Conservation (phyloP, 2,888 invertebrate genomes). For the Tethea ocularis region DNA sequence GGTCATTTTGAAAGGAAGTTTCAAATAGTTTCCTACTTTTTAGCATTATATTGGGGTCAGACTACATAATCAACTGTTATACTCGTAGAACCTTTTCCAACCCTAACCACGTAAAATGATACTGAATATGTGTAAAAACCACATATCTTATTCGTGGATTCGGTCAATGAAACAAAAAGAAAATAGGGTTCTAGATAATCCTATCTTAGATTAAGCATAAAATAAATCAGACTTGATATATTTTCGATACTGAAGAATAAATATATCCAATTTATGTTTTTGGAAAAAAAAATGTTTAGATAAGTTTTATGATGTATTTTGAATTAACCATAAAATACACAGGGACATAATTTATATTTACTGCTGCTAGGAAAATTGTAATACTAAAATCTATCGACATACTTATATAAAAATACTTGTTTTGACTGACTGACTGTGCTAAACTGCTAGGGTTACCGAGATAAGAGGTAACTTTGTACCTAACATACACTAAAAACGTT, state of each 20-base stretch:
- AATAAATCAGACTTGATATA: neutral
- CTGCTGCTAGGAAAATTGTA: no score
- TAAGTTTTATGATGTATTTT: no score
- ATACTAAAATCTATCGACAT: no score
- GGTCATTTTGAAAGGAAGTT: neutral
- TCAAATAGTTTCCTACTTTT: conserved; percentile 11
- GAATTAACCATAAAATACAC: no score
- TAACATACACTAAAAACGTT: no score
- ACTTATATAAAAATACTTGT: no score
- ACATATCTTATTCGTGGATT: neutral
- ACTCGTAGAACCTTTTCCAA: conserved; percentile 41
- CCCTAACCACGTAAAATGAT: conserved; percentile 33
- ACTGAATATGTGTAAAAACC: conserved; percentile 33
- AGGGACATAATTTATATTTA: no score
- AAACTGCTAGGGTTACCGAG: no score
- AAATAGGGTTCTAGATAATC: neutral
- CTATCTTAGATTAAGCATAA: neutral
- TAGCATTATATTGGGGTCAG: conserved; percentile 26
- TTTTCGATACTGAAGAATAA: neutral
- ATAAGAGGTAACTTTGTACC: no score
- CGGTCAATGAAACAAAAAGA: neutral
- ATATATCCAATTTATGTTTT: neutral
- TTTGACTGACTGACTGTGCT: no score
- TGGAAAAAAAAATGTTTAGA: no score
- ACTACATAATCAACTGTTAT: conserved; percentile 39